phyloP scores from a whole-genome alignment of 2,888 invertebrate species.

The Cataglyphis livida region DNA sequence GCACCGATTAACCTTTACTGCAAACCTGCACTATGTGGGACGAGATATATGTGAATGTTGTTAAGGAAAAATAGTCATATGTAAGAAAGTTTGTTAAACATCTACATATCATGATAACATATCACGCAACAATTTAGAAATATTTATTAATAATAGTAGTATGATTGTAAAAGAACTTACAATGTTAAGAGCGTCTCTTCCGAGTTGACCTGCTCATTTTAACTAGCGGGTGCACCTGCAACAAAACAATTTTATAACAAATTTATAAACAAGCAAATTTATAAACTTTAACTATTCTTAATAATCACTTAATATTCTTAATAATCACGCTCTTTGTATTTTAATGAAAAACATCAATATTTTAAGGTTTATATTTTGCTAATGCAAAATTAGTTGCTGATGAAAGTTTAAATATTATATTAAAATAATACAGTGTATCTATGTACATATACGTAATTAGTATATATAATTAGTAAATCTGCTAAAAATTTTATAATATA shows the following conservation, averaged over 20 bases:
- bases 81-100: slow-evolving; percentile 10
- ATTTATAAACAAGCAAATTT: slow-evolving; percentile 70
- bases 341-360: slow-evolving; percentile 5
- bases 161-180: slow-evolving; percentile 60
- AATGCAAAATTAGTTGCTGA: neutral
- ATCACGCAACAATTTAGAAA: neutral
- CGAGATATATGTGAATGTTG: slow-evolving; percentile 56
- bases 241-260: slow-evolving; percentile 71
- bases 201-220: slow-evolving; percentile 81
- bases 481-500: neutral
- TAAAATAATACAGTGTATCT: no score
- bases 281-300: slow-evolving; percentile 68
- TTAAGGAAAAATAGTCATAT: slow-evolving; percentile 60
- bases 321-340: slow-evolving; percentile 15
- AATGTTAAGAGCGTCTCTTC: slow-evolving; percentile 76
- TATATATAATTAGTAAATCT: no score
- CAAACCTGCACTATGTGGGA: slow-evolving; percentile 56
- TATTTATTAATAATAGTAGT: slow-evolving; percentile 3
- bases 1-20: slow-evolving; percentile 73
- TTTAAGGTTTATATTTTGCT: neutral
- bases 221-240: slow-evolving; percentile 76
- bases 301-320: slow-evolving; percentile 40
- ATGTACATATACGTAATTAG: no score
- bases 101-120: neutral
- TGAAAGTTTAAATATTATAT: no score